Base-by-base conservation (phyloP, 2,888 invertebrate genomes). In the Cactoblastis cactorum region DNA sequence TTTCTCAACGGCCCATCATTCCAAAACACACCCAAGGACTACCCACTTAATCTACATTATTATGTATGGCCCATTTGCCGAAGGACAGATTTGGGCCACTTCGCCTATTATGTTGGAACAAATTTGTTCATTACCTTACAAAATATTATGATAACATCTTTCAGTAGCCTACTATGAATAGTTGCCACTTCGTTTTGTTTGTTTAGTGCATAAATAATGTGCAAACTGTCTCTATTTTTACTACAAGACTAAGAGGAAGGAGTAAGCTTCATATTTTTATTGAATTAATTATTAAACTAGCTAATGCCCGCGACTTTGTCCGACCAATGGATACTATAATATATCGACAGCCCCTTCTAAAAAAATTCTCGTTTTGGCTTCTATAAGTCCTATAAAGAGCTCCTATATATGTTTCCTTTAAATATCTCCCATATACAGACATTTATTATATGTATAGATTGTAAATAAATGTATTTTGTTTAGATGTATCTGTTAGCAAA, bases 91-190 rank as follows among this genome's bases (percentile, higher is more conserved):
- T 71, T 64, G 62, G 57, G 63, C 58, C 66, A 28, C 70, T 65
- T 61, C 55, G 63, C 58, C 66, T 65, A 69, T 74, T 75, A 75
- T 60, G 55, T 55, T 52, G 61, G 67, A 70, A 74, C 69, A 74
- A 79, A 79, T 77, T 73, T 71, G 69, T 70, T 74, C 69, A 73
- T 79, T 77, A 77, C 60, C 56, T 62, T 64, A 63, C 67, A 68
- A 62, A 66, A 63, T 65, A 71, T 63, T 59, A 63, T 57, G 50
- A 53, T 53, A 38, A 55, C 53, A 52, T 55, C 15, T 43, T 17
- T 32, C 17, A 14, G 19, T 11, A 9, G 17, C 15, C 12, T 5
- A 24, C 4, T 15, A n/a, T 2, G 17, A 28, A 43, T 43, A 43
- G 43, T 43, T 15, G 32, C 4, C 28, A 11, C 28, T 43, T 43